Base-by-base conservation (phyloP, 1,140 invertebrate species). In the Oppia nitens region DNA sequence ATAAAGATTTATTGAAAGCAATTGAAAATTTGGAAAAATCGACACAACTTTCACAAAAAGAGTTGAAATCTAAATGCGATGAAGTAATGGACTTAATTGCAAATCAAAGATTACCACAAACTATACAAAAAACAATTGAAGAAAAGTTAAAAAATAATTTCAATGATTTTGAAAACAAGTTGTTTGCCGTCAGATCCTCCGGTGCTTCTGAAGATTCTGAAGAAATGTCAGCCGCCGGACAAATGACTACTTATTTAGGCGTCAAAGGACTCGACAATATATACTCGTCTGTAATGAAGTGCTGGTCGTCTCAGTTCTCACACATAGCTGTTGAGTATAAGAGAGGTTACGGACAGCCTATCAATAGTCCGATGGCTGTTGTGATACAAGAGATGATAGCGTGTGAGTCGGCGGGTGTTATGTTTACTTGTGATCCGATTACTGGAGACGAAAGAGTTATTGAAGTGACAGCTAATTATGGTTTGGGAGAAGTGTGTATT, bases 231-330 rank as follows among this genome's bases (percentile, higher is more conserved):
- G 80, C 82, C 3, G 86, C 87, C n/a, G 87, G 87, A 23, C 86
- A 90, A 73, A 84, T 89, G 71, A 78, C 79, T 47, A 87, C 84
- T 0, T 77, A 81, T 61, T 71, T 90, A 1, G 83, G 84, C 3
- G 76, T 83, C 32, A 68, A 69, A 24, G 71, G 67, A 20, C n/a
- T 52, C 51, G 45, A 28, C 54, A 24, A 80, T 64, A 69, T 87
- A 1, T 49, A 79, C 1, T 62, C 71, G 27, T 79, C 76, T 1
- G 70, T 88, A 3, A 71, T 77, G 27, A 74, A 77, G 47, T 90
- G 86, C 67, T 90, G 86, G 86, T 81, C 79, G 0, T 88, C 85
- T 1, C 76, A 85, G 32, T 88, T 80, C 66, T 75, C 82, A 0
- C 79, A 76, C 62, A 81, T 82, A 62, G 84, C 84, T 62, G 78